Conservation (phyloP, 2,888 invertebrate species). For the Polyommatus iphigenia region DNA sequence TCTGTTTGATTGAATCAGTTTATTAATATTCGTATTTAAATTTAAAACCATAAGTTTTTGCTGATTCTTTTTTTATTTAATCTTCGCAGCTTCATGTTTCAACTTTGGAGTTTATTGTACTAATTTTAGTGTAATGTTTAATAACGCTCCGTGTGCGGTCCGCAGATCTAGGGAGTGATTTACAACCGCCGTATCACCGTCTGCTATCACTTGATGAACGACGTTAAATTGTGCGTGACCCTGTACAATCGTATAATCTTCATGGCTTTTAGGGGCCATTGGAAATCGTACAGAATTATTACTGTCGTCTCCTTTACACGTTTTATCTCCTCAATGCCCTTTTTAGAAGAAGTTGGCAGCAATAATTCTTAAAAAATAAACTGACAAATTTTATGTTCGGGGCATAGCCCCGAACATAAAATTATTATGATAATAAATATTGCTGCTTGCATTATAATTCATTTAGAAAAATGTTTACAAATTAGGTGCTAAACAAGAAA, state of each 20-base stretch:
- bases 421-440: neutral
- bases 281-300: constrained; percentile 16
- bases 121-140: neutral
- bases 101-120: neutral
- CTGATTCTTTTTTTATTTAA: too few relatives aligned
- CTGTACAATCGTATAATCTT: constrained; percentile 14
- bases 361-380: too few relatives aligned
- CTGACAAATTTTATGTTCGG: neutral
- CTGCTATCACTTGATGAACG: constrained; percentile 45
- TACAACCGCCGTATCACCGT: constrained; percentile 54
- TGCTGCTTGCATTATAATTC: neutral
- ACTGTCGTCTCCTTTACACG: neutral
- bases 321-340: neutral
- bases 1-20: too few relatives aligned
- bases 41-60: too few relatives aligned
- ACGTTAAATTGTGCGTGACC: constrained; percentile 35
- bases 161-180: constrained; percentile 64
- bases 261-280: neutral
- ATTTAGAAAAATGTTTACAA: neutral
- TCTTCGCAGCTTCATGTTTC: too few relatives aligned
- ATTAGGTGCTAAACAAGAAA: neutral
- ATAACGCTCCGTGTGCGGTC: constrained; percentile 44
- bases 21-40: too few relatives aligned
- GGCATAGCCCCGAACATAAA: too few relatives aligned
- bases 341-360: too few relatives aligned